phyloP scores from a whole-genome alignment of 2,113 vertebrate species.

The Formicarius rufipectus region DNA sequence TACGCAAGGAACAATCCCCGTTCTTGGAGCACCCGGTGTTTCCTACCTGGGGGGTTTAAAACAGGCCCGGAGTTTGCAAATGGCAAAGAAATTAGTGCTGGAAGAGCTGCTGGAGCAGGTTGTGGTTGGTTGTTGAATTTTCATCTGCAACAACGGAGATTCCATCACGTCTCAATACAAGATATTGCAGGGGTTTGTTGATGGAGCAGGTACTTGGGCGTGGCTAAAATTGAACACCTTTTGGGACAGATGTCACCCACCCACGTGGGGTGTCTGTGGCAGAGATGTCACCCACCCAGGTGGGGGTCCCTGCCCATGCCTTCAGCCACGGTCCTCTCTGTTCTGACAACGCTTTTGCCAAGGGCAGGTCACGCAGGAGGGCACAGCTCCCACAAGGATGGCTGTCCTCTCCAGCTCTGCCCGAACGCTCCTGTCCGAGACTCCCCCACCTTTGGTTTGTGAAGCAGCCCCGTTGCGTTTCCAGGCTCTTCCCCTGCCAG shows the following conservation, averaged over 20 bases:
- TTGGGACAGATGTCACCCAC: not conserved
- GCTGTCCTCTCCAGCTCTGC: not conserved
- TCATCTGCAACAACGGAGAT: not conserved
- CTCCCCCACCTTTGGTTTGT: not conserved
- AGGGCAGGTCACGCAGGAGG: not conserved
- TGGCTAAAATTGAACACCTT: not conserved
- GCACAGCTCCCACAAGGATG: no score
- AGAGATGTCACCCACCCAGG: no score
- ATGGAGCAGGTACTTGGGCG: not conserved
- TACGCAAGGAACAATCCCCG: not conserved
- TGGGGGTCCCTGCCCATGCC: not conserved
- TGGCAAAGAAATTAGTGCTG: not conserved
- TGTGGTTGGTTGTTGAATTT: not conserved
- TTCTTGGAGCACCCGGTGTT: not conserved
- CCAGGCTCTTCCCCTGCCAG: not conserved
- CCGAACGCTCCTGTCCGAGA: not conserved
- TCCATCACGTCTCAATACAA: not conserved
- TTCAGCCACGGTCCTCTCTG: not conserved
- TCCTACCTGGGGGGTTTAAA: not conserved
- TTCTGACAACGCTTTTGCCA: not conserved
- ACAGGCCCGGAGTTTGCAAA: not conserved
- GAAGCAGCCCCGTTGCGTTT: rapidly evolving
- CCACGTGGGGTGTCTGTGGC: no score
- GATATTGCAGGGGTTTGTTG: not conserved
- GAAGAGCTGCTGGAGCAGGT: not conserved